A percentile compares a stretch with the other conserved stretches of the same genome.
Conservation (phyloP, 2,113 vertebrate species). For the Grantiella picta region DNA sequence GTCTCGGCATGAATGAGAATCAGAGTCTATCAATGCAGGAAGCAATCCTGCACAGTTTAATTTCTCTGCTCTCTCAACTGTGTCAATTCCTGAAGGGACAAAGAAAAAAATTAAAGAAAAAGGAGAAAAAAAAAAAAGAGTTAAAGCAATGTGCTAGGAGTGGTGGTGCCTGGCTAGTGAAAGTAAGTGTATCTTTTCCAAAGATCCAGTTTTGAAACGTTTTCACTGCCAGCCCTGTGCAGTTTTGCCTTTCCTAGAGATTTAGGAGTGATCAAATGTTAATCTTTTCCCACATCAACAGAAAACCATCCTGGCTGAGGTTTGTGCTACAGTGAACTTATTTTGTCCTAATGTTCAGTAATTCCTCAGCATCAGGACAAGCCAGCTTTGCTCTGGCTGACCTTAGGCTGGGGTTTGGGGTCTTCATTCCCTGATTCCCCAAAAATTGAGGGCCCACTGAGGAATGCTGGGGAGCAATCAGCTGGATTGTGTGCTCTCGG, state of each 20-base stretch:
- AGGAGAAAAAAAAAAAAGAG: background rate
- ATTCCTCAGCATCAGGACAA: background rate
- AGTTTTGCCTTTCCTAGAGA: background rate
- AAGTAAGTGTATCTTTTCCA: background rate
- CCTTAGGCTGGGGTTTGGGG: background rate
- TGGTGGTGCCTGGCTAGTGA: background rate
- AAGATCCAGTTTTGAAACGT: background rate
- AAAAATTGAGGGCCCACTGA: background rate
- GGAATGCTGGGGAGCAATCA: background rate
- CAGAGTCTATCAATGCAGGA: background rate
- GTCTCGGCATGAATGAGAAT: slow-evolving; percentile 7
- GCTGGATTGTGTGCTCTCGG: background rate
- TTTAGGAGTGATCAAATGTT: background rate
- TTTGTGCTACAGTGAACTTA: background rate
- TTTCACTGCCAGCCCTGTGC: background rate
- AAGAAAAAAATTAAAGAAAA: background rate
- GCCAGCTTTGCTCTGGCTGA: background rate
- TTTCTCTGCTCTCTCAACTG: slow-evolving; percentile 46
- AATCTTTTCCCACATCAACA: background rate
- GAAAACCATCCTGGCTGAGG: background rate
- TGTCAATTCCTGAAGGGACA: background rate
- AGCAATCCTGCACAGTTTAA: background rate
- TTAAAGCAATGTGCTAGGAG: background rate
- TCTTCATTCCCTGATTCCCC: background rate
- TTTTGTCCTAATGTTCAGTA: background rate